Conservation (phyloP, 2,113 vertebrate genomes). For the Paramisgurnus dabryanus region DNA sequence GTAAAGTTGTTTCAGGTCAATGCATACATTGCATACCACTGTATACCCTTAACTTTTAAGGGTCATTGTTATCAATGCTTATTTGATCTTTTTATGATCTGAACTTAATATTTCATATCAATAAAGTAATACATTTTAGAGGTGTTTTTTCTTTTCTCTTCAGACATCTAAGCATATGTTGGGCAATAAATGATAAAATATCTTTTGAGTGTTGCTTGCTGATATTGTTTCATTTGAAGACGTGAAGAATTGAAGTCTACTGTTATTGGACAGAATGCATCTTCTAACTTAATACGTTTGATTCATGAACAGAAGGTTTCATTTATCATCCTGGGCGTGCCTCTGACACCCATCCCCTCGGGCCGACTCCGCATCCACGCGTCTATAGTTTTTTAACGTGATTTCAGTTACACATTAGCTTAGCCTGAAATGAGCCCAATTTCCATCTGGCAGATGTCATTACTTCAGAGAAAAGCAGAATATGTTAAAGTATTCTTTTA, state of each 20-base stretch:
- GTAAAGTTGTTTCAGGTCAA: slow-evolving; percentile 21
- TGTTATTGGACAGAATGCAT: slow-evolving; percentile 46
- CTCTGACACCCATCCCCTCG: slow-evolving; percentile 47
- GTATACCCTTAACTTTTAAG: not conserved
- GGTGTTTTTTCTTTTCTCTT: not conserved
- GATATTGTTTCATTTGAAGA: slow-evolving; percentile 33
- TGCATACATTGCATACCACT: slow-evolving; percentile 12
- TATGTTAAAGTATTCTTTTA: not conserved
- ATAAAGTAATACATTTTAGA: not conserved
- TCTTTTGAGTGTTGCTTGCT: slow-evolving; percentile 11
- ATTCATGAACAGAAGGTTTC: slow-evolving; percentile 43
- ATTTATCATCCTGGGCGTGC: slow-evolving; percentile 46
- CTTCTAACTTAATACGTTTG: slow-evolving; percentile 44
- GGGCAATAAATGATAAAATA: slow-evolving; percentile 6
- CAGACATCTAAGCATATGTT: slow-evolving; percentile 14
- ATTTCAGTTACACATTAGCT: slow-evolving; percentile 50
- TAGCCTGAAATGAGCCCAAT: not conserved
- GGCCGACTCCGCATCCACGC: slow-evolving; percentile 37
- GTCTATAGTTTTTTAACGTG: slow-evolving; percentile 38
- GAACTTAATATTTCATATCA: not conserved
- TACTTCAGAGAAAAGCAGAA: slow-evolving; percentile 19
- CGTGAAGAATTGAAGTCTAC: slow-evolving; percentile 36
- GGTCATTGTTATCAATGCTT: not conserved
- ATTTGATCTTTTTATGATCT: not conserved
- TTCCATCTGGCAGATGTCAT: slow-evolving; percentile 39